Evolutionary conservation across 2,797 vertebrate species (phyloP).

Genomic region (Otus scops): DNA sequence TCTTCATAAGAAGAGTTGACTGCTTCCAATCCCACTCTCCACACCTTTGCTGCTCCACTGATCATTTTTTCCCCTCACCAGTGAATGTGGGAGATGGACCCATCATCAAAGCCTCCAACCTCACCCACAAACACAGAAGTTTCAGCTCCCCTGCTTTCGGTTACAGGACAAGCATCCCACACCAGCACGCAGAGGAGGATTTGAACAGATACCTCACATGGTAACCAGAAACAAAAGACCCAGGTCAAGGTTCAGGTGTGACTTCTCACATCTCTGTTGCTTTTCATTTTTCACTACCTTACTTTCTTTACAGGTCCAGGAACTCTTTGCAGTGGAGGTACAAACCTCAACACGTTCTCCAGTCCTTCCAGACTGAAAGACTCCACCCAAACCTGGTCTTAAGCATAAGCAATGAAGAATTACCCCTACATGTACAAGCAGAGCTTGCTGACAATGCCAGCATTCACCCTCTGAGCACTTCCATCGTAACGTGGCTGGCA

Average conservation of each 20-base stretch:
- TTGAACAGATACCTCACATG: background rate
- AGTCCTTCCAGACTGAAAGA: background rate
- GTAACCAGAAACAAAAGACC: background rate
- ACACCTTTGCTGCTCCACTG: background rate
- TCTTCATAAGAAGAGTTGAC: background rate
- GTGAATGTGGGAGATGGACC: accelerated
- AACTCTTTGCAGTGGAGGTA: background rate
- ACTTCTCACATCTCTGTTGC: background rate
- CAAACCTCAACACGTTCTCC: background rate
- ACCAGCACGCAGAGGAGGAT: background rate
- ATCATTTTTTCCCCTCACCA: background rate
- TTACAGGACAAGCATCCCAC: background rate
- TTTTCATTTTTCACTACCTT: background rate
- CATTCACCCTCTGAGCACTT: background rate
- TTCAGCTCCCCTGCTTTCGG: accelerated
- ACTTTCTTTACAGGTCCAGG: background rate
- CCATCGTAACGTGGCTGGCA: background rate
- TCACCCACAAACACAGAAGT: background rate
- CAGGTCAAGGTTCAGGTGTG: background rate
- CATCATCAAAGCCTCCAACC: background rate
- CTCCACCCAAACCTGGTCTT: background rate
- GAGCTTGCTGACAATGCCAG: background rate
- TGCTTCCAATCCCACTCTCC: background rate
- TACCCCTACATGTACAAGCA: background rate
- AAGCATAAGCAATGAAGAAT: background rate